Conservation (phyloP, 2,113 vertebrate genomes). For the Chaetorhynchus papuensis region DNA sequence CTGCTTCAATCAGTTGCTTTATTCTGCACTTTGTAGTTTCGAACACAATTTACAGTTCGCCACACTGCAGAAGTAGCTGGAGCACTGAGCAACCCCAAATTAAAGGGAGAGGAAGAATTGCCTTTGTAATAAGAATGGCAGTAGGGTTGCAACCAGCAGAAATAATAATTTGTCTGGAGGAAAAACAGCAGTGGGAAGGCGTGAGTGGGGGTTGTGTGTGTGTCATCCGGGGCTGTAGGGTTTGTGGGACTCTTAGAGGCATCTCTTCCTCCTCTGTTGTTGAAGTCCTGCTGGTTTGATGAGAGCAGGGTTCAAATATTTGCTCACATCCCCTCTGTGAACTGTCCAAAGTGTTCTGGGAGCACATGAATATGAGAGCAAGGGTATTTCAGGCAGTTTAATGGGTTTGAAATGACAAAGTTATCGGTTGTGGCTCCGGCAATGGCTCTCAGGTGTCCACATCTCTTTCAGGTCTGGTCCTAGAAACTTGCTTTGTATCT, state of each 20-base stretch:
- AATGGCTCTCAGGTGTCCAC: not conserved
- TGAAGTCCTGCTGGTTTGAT: not conserved
- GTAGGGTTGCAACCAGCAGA: not conserved
- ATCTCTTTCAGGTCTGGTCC: not conserved
- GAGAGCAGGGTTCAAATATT: not conserved
- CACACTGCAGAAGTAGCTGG: not conserved
- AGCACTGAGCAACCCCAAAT: slow-evolving; percentile 1
- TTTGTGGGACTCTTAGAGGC: not conserved
- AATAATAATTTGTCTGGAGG: not conserved
- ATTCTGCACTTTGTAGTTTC: slow-evolving; percentile 4
- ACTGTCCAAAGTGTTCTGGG: not conserved
- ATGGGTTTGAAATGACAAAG: not conserved
- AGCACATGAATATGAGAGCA: not conserved
- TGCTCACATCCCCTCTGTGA: not conserved
- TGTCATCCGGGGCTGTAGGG: not conserved
- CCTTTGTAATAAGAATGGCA: not conserved
- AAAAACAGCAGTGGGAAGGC: not conserved
- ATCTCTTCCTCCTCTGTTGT: not conserved
- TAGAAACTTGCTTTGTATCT: accelerated
- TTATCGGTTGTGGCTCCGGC: accelerated
- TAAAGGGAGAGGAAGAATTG: slow-evolving; percentile 37
- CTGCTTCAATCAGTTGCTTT: slow-evolving; percentile 23
- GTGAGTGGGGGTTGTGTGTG: not conserved
- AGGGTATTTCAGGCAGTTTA: not conserved
- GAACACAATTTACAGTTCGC: slow-evolving; percentile 13